phyloP scores from a whole-genome alignment of 2,797 vertebrate species.

The Spinus olivaceus region DNA sequence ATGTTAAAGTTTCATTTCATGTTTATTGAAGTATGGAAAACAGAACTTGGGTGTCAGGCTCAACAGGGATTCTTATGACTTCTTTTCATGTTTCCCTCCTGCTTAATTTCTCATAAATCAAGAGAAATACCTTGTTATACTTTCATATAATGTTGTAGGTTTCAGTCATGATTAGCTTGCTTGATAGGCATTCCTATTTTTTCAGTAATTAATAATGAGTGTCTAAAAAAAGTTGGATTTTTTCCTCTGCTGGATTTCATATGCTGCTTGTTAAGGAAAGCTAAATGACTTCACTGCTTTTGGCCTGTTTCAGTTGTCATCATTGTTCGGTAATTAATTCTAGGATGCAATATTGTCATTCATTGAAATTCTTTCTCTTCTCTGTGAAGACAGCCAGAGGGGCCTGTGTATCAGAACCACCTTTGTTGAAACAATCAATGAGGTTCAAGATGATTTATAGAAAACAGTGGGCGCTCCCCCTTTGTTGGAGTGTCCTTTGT shows the following conservation, averaged over 20 bases:
- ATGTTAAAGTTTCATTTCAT: neutral
- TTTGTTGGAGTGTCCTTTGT: conserved; percentile 36
- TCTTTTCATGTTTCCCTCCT: neutral
- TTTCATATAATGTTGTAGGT: neutral
- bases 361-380: neutral
- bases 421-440: conserved; percentile 32
- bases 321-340: neutral
- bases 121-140: neutral
- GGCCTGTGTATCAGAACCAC: neutral
- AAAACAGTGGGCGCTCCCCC: conserved; percentile 42
- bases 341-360: neutral
- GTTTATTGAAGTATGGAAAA: neutral
- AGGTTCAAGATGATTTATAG: conserved; percentile 52
- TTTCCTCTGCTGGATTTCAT: neutral
- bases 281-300: neutral
- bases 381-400: neutral
- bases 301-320: neutral
- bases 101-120: neutral
- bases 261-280: neutral
- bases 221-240: neutral
- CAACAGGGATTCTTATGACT: neutral
- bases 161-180: neutral
- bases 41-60: neutral
- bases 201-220: neutral
- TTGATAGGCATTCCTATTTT: neutral